phyloP scores from a whole-genome alignment of 2,113 vertebrate species.

The Eira barbara region DNA sequence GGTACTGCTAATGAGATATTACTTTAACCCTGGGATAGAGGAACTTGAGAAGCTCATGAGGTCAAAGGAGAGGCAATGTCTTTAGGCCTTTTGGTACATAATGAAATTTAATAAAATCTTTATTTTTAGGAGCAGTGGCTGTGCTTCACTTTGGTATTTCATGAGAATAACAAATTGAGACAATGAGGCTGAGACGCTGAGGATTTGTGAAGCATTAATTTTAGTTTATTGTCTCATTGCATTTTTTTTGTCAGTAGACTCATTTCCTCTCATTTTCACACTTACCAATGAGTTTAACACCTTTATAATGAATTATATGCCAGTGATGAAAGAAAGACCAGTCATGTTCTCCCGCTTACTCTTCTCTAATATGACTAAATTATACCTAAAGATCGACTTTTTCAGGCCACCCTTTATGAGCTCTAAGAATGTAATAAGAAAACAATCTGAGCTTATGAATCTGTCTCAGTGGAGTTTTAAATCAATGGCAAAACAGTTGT shows the following conservation, averaged over 20 bases:
- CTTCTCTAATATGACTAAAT: conserved; percentile 16
- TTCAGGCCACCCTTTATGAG: background rate
- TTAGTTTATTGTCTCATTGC: conserved; percentile 34
- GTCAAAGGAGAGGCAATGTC: background rate
- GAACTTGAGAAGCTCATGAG: background rate
- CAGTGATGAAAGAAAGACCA: background rate
- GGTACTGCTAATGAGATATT: background rate
- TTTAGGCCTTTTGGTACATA: background rate
- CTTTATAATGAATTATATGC: conserved; percentile 41
- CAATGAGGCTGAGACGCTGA: background rate
- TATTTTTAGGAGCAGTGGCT: background rate
- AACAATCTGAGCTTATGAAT: background rate
- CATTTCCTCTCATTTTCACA: conserved; percentile 59
- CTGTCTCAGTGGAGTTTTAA: background rate
- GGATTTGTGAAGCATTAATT: conserved; percentile 15
- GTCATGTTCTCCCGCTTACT: background rate
- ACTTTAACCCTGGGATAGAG: background rate
- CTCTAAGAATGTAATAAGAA: background rate
- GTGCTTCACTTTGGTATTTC: background rate
- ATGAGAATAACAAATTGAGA: background rate
- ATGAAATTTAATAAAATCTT: conserved; percentile 8
- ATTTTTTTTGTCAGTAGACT: conserved; percentile 42
- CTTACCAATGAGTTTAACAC: conserved; percentile 2
- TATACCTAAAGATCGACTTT: background rate
- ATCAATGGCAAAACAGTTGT: background rate